Evolutionary conservation across 2,888 invertebrate genomes (phyloP).

Genomic region (Conus canariensis): DNA sequence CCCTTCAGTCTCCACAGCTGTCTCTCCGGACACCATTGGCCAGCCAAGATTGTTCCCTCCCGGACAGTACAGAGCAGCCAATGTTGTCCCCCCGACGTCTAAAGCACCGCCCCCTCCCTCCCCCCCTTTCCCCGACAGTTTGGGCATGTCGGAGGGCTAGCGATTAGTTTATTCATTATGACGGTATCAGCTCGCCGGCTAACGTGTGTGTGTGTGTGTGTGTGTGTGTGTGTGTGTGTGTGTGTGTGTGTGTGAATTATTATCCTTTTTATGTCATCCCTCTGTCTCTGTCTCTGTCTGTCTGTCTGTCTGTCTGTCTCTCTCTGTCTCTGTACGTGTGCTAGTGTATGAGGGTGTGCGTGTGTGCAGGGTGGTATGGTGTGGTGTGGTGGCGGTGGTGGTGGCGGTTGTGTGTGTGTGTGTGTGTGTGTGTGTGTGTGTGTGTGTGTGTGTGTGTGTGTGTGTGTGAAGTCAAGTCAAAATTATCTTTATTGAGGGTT

Average conservation of each 20-base stretch:
- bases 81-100: too few relatives aligned
- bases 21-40: not conserved
- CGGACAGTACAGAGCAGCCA: too few relatives aligned
- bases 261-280: too few relatives aligned
- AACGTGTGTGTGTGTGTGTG: not conserved
- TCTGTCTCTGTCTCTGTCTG: not conserved
- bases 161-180: too few relatives aligned
- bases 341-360: not conserved
- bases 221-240: constrained; percentile 4
- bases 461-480: not conserved
- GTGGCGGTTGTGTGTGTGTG: too few relatives aligned
- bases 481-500: not conserved
- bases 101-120: too few relatives aligned
- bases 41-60: not conserved
- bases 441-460: too few relatives aligned
- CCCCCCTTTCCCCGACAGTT: too few relatives aligned
- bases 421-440: too few relatives aligned
- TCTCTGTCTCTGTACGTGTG: not conserved
- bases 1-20: not conserved
- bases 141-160: too few relatives aligned
- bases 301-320: not conserved
- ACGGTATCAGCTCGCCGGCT: not conserved
- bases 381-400: too few relatives aligned
- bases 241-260: constrained; percentile 5
- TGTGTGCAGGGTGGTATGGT: not conserved